Evolutionary conservation across 2,797 vertebrate genomes (phyloP).

Genomic region (Babyrousa celebensis): DNA sequence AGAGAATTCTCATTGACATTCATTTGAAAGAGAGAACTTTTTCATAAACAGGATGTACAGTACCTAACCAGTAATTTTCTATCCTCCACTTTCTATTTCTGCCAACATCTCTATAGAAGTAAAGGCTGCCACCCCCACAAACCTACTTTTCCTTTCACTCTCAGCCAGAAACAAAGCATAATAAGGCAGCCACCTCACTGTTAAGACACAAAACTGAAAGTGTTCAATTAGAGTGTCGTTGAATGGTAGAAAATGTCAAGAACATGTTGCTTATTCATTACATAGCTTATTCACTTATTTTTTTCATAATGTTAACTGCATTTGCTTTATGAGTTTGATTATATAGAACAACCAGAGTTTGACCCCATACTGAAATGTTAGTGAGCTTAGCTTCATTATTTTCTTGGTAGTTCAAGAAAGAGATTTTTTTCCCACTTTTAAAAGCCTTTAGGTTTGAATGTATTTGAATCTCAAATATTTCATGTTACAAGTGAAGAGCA

Average conservation of each 20-base stretch:
- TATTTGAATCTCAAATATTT: neutral
- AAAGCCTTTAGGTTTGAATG: neutral
- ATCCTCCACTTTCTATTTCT: constrained; percentile 83
- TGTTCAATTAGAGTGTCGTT: constrained; percentile 20
- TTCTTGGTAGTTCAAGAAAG: constrained; percentile 39
- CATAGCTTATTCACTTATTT: neutral
- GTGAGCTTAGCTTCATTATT: neutral
- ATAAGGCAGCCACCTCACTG: neutral
- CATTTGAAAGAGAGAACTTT: constrained; percentile 63
- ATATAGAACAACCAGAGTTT: neutral
- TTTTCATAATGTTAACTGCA: constrained; percentile 48
- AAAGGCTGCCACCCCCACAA: constrained; percentile 73
- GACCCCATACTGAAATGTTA: neutral
- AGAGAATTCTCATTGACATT: constrained; percentile 63
- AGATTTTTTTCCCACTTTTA: neutral
- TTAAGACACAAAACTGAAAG: constrained; percentile 59
- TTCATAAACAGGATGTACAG: constrained; percentile 82
- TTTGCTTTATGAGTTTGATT: constrained; percentile 26
- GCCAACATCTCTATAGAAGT: constrained; percentile 68
- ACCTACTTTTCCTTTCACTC: constrained; percentile 65
- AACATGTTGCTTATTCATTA: neutral
- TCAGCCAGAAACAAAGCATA: constrained; percentile 55
- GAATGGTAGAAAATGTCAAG: neutral
- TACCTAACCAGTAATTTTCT: constrained; percentile 85
- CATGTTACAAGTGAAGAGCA: constrained; percentile 34